phyloP scores from a whole-genome alignment of 1,140 invertebrate species.

The Euglossa dilemma region DNA sequence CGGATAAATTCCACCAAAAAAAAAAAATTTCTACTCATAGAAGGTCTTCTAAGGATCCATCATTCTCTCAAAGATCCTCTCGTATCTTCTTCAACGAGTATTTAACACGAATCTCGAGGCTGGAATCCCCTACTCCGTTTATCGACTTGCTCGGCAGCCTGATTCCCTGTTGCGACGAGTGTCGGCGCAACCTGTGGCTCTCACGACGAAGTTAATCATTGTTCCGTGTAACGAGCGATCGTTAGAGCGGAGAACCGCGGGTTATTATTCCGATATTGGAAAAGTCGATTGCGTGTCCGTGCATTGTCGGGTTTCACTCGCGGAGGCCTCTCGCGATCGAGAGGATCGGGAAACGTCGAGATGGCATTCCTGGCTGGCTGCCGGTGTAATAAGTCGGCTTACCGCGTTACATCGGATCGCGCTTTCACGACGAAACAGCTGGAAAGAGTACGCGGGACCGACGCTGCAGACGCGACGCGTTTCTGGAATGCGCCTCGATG shows the following conservation, averaged over 20 bases:
- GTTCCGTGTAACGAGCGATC: slow-evolving; percentile 2
- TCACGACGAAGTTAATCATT: slow-evolving; percentile 1
- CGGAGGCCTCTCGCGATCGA: background rate
- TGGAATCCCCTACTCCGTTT: background rate
- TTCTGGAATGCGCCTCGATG: background rate
- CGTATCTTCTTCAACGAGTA: no score
- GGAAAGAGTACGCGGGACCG: background rate
- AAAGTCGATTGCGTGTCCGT: background rate
- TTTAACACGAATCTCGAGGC: background rate
- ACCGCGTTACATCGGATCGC: slow-evolving; percentile 3
- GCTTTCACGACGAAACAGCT: background rate
- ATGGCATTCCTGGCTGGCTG: background rate
- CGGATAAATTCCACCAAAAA: no score
- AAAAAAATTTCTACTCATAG: no score
- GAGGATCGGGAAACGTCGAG: slow-evolving; percentile 10
- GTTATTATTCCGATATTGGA: slow-evolving; percentile 21
- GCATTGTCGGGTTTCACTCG: slow-evolving; percentile 2
- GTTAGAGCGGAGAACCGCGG: background rate
- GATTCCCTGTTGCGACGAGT: background rate
- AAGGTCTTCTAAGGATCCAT: no score
- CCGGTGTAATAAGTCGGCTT: background rate
- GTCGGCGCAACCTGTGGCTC: no score
- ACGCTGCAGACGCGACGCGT: background rate
- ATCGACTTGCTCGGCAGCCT: background rate
- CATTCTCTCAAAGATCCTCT: no score